A percentile compares a stretch with the other conserved stretches of the same genome.
Evolutionary conservation across 1,140 invertebrate species (phyloP).

Genomic region (Chelonus insularis): DNA sequence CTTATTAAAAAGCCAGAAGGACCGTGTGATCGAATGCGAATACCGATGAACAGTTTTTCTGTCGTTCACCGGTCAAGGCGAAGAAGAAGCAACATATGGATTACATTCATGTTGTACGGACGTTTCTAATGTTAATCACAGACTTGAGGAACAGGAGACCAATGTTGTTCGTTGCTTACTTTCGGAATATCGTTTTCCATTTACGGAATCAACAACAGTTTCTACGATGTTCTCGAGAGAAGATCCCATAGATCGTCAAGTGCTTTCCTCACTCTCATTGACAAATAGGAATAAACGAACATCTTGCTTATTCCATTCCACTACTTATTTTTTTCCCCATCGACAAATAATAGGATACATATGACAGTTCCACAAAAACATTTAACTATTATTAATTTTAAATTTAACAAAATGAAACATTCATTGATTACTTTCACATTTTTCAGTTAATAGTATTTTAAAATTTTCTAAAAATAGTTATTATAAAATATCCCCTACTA

Average conservation of each 20-base stretch:
- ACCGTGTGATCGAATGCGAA: neutral
- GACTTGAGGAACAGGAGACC: conserved; percentile 2
- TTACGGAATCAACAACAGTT: conserved; percentile 24
- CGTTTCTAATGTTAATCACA: conserved; percentile 31
- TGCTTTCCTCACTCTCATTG: conserved; percentile 18
- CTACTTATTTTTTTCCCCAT: neutral
- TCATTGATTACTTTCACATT: too few relatives aligned
- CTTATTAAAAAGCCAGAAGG: neutral
- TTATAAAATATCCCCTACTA: too few relatives aligned
- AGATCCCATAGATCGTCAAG: conserved; percentile 16
- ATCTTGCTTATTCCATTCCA: neutral
- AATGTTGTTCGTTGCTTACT: conserved; percentile 29
- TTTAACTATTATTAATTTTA: too few relatives aligned
- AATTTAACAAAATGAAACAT: too few relatives aligned
- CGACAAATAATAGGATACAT: too few relatives aligned
- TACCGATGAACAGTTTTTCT: conserved; percentile 5
- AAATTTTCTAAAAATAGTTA: too few relatives aligned
- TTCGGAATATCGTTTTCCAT: conserved; percentile 34
- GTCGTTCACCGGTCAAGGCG: conserved; percentile 7
- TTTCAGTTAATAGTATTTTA: too few relatives aligned
- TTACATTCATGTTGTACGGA: conserved; percentile 16
- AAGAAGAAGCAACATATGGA: conserved; percentile 26
- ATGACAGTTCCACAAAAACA: neutral
- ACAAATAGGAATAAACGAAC: conserved; percentile 3
- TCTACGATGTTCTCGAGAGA: conserved; percentile 23